Evolutionary conservation across 2,113 vertebrate species (phyloP).

Genomic region (Ranitomeya imitator): DNA sequence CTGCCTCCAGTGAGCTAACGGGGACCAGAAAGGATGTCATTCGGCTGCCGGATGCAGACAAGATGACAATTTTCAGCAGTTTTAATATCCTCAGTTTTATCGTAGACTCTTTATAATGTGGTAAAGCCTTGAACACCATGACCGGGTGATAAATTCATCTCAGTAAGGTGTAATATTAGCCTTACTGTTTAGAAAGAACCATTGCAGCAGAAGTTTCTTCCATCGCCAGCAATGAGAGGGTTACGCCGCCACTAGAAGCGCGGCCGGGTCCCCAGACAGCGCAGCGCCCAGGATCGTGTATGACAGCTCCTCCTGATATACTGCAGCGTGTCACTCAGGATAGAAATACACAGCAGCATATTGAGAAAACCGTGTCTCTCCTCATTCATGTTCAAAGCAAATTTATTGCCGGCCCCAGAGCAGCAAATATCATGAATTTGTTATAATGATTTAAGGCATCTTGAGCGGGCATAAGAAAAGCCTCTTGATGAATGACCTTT

Average conservation of each 20-base stretch:
- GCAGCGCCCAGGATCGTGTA: conserved; percentile 70
- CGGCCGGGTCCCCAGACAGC: conserved; percentile 58
- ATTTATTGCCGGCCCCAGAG: conserved; percentile 79
- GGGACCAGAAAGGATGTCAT: not conserved
- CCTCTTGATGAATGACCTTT: conserved; percentile 78
- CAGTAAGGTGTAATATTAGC: not conserved
- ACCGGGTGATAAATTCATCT: not conserved
- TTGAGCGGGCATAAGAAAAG: conserved; percentile 78
- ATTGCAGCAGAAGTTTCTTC: not conserved
- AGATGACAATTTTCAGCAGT: not conserved
- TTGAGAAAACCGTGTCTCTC: conserved; percentile 78
- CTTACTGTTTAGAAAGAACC: not conserved
- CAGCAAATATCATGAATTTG: conserved; percentile 78
- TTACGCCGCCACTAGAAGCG: not conserved
- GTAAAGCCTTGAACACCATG: not conserved
- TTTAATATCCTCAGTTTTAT: not conserved
- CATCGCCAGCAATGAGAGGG: not conserved
- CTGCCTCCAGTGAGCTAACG: not conserved
- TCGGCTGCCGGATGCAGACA: not conserved
- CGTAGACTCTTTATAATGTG: not conserved
- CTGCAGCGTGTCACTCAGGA: conserved; percentile 75
- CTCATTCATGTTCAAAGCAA: conserved; percentile 80
- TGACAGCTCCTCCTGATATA: conserved; percentile 74
- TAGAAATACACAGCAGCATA: conserved; percentile 79
- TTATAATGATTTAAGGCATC: conserved; percentile 80